Base-by-base conservation (phyloP, 2,113 vertebrate genomes). In the Etheostoma spectabile region DNA sequence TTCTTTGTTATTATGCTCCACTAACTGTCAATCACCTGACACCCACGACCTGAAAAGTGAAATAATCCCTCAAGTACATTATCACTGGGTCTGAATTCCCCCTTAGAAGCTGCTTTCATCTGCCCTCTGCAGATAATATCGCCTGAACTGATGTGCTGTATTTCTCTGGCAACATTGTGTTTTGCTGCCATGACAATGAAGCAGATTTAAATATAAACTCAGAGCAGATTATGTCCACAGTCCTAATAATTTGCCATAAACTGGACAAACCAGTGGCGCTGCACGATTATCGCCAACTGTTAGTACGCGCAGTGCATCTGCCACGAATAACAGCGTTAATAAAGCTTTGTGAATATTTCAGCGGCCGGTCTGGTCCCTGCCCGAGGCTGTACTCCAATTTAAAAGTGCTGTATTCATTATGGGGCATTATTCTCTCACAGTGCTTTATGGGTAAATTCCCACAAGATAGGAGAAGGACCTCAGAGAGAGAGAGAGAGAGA, bases 331-430 rank as follows among this genome's bases (percentile, higher is more conserved):
- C 83, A 48, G 74, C 49, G 22, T 85, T 92, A 86, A 85, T 86
- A 92, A 89, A 88, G 88, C 88, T 88, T 86, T 80, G 82, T 91
- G 91, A 93, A 92, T 91, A 92, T 92, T 92, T 92, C 86, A 93
- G 77, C 19, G 61, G 85, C 74, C 83, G 49, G 86, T 87, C 89
- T 91, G 89, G 42, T 88, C 76, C n/a, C 65, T 49, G 88, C 92
- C 85, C 51, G 79, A 27, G 79, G 91, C 85, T 45, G 12, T 68
- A 75, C 30, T 90, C 87, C 80, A 83, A 78, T 88, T 90, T 83
- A 74, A 62, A 81, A 81, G 82, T 51, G 72, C 70, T 74, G 79
- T 74, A 84, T 88, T 93, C 83, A 90, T 89, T 86, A 82, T 83
- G 71, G 85, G 82, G 85, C 75, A 79, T 11, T 42, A 82, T 85